phyloP scores from a whole-genome alignment of 2,888 invertebrate species.

The Drosophila formosana region DNA sequence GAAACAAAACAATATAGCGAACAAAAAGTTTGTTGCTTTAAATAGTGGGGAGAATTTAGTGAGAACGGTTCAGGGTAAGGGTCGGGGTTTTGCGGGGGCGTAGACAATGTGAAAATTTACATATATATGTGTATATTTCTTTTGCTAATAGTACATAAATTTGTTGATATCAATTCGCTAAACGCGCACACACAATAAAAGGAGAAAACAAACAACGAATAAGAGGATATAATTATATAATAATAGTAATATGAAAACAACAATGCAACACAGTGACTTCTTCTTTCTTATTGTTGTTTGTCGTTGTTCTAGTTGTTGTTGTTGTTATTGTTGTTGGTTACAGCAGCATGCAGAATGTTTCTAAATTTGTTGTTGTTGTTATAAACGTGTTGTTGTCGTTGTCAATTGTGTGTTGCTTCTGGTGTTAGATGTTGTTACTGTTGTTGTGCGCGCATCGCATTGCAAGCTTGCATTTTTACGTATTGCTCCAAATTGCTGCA shows the following conservation, averaged over 20 bases:
- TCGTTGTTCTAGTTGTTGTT: slow-evolving; percentile 21
- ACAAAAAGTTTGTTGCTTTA: slow-evolving; percentile 40
- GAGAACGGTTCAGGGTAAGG: not conserved
- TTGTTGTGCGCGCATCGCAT: slow-evolving; percentile 35
- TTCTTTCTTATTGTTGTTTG: slow-evolving; percentile 14
- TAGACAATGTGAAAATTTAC: slow-evolving; percentile 40
- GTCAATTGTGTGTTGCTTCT: slow-evolving; percentile 22
- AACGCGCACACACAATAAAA: slow-evolving; percentile 42
- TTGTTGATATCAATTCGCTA: slow-evolving; percentile 41
- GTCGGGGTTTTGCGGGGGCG: not conserved
- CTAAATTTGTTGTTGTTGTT: slow-evolving; percentile 8
- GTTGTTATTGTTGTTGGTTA: slow-evolving; percentile 16
- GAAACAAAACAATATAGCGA: slow-evolving; percentile 14
- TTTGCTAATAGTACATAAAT: slow-evolving; percentile 68
- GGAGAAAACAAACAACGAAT: slow-evolving; percentile 3
- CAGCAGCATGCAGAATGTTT: slow-evolving; percentile 24
- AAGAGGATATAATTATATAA: slow-evolving; percentile 19
- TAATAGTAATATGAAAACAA: slow-evolving; percentile 16
- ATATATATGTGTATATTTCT: slow-evolving; percentile 41
- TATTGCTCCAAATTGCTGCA: slow-evolving; percentile 61
- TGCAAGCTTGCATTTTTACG: slow-evolving; percentile 56
- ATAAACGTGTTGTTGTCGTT: slow-evolving; percentile 19
- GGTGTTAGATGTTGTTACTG: slow-evolving; percentile 9
- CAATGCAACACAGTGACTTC: slow-evolving; percentile 32
- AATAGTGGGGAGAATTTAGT: slow-evolving; percentile 4